Conservation (phyloP, 2,113 vertebrate genomes). For the Mus spicilegus region DNA sequence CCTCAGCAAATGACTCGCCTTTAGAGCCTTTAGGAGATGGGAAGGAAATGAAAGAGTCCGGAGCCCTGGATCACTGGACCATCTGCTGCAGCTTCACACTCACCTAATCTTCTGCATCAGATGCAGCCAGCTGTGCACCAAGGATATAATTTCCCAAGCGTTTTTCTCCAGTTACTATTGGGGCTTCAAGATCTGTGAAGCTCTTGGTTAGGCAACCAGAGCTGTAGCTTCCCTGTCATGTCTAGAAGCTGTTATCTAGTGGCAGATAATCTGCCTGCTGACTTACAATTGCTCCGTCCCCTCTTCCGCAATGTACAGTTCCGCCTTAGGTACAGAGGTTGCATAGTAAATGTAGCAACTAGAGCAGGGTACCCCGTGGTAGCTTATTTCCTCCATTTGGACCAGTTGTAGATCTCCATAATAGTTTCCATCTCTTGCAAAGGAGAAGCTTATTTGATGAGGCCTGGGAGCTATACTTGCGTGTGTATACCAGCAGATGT, state of each 20-base stretch:
- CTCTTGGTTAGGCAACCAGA: not conserved
- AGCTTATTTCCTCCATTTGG: not conserved
- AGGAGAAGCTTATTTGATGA: not conserved
- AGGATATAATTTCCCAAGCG: not conserved
- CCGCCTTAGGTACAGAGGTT: not conserved
- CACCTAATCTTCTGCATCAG: not conserved
- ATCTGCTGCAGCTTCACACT: not conserved
- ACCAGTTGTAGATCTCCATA: not conserved
- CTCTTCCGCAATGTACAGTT: not conserved
- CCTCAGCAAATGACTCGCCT: not conserved
- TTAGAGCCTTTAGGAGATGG: not conserved
- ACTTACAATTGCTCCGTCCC: not conserved
- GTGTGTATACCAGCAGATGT: not conserved
- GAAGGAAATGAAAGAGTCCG: not conserved
- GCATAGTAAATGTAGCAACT: not conserved
- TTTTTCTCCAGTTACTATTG: slow-evolving; percentile 3
- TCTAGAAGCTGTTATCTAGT: not conserved
- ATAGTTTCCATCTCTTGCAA: not conserved
- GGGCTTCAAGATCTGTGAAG: not conserved
- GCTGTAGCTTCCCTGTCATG: not conserved
- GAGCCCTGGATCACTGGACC: not conserved
- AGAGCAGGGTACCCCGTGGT: not conserved
- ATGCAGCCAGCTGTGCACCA: not conserved
- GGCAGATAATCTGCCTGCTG: not conserved
- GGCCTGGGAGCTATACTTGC: no score